Evolutionary conservation across 2,888 invertebrate species (phyloP), one percentile per base, ranked within the genome.

Genomic region (Dicycla oo): DNA sequence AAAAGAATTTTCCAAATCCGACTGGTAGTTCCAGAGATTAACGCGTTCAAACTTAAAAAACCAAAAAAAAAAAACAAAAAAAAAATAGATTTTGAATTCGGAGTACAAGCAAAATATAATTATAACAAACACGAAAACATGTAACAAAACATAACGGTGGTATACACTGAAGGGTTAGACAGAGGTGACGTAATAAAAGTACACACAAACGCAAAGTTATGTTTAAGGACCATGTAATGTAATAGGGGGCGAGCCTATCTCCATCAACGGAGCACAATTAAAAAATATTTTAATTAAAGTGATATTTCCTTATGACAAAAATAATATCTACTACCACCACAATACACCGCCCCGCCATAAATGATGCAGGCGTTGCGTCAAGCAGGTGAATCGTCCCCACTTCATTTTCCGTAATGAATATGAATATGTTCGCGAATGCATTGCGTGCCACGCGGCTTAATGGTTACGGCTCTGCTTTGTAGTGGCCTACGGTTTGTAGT

Each of bases 291-390:
- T 26, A 0, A 7, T n/a, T 23, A 18, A 23, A 23, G 20, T 15
- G n/a, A 13, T 34, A 57, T 26, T n/a, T 67, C 3, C 3, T 5
- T 3, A 0, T 11, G 13, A 26, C 15, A 58, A 40, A 53, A 60
- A 8, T 43, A 26, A 65, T 77, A 53, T 79, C 76, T 56, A 56
- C 18, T 56, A 23, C 56, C n/a, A 40, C 7, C 30, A 43, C 20
- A 83, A 82, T 87, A 73, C 47, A 43, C 30, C 69, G 30, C 75
- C 64, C 20, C n/a, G 63, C 47, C 60, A 84, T 84, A 86, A 88
- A 87, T 87, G 82, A 86, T 85, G 86, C 85, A 83, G 70, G 75
- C 84, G 70, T 75, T 78, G 85, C 88, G 83, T 83, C 84, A 85
- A 84, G 81, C 88, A 87, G 86, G 81, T 86, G 82, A 84, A 85